Evolutionary conservation across 2,888 invertebrate species (phyloP), one percentile per base, ranked within the genome.

Genomic region (Pteria penguin): DNA sequence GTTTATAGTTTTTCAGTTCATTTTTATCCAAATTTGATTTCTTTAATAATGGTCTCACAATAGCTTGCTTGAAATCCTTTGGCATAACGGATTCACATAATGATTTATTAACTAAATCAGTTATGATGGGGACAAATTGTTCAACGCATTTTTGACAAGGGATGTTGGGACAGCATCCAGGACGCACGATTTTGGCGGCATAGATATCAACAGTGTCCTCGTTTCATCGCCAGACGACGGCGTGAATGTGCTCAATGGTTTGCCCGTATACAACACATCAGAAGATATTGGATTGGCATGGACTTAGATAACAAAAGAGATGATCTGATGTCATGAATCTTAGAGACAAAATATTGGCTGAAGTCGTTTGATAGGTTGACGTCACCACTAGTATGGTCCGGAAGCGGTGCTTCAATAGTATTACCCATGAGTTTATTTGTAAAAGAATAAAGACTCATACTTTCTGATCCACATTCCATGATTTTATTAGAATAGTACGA

Each of bases 1-100:
- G 67, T 31, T 32, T 52, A 22, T 67, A 67, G 14, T 57, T 54
- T 66, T 45, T 45, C 18, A 45, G 45, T 14, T 45, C 45, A 14
- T 45, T 18, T 18, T 45, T 45, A 18, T 45, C 11, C 45, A 45
- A 45, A 45, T 45, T 45, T 11, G 27, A 11, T 26, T 60, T 26
- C 27, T 60, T 60, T 14, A 60, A 29, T 4, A 60, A 29, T 18
- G 60, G 29, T 60, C 29, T 22, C 27, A 60, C 60, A 11, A 60
- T 60, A 18, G 60, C 60, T 27, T 60, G 24, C 18, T 60, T 60
- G 18, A 60, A 60, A 26, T 26, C 14, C 26, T 27, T 22, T 27
- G 60, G 60, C 22, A 60, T 27, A 27, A 5, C 4, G 14, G 22
- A 11, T 27, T 60, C 60, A 29, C 18, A 27, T 4, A 26, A 60